phyloP scores from a whole-genome alignment of 2,888 invertebrate genomes.

The Agonum fuliginosum region DNA sequence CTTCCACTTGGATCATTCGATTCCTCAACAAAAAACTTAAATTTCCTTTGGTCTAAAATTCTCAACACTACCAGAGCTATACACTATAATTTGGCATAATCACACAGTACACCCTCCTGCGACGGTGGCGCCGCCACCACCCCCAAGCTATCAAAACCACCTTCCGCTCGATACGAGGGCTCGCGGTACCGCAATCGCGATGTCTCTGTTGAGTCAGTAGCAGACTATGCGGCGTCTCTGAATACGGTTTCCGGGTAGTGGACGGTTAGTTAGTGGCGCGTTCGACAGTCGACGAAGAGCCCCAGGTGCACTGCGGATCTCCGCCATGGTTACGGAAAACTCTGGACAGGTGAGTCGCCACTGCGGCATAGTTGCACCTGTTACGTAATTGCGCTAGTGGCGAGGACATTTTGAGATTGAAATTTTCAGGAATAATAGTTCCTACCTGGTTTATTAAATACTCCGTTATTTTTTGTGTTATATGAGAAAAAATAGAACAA shows the following conservation, averaged over 20 bases:
- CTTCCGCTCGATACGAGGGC: slow-evolving; percentile 72
- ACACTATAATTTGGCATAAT: too few species aligned
- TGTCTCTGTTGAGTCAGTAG: slow-evolving; percentile 64
- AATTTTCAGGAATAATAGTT: too few species aligned
- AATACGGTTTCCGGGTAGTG: slow-evolving; percentile 52
- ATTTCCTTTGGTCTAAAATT: too few species aligned
- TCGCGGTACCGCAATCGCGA: slow-evolving; percentile 65
- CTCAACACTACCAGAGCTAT: too few species aligned
- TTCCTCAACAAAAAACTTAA: too few species aligned
- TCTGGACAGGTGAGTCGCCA: slow-evolving; percentile 53
- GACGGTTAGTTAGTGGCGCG: slow-evolving; percentile 24
- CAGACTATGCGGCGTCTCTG: slow-evolving; percentile 53
- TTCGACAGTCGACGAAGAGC: neutral
- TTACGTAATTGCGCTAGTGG: slow-evolving; percentile 11
- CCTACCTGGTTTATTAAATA: too few species aligned
- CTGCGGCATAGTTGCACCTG: slow-evolving; percentile 23
- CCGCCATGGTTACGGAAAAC: slow-evolving; percentile 49
- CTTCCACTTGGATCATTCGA: too few species aligned
- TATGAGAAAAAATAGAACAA: too few species aligned
- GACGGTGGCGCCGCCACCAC: slow-evolving; percentile 52
- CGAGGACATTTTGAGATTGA: too few species aligned
- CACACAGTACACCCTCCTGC: too few species aligned
- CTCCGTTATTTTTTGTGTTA: too few species aligned
- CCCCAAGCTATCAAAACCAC: slow-evolving; percentile 68
- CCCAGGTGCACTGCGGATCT: neutral